These are phyloP conservation scores for Ommatoiulus sabulosus DNA, from an alignment of 2,888 invertebrate species.

Conservation along the genomic window DNA sequence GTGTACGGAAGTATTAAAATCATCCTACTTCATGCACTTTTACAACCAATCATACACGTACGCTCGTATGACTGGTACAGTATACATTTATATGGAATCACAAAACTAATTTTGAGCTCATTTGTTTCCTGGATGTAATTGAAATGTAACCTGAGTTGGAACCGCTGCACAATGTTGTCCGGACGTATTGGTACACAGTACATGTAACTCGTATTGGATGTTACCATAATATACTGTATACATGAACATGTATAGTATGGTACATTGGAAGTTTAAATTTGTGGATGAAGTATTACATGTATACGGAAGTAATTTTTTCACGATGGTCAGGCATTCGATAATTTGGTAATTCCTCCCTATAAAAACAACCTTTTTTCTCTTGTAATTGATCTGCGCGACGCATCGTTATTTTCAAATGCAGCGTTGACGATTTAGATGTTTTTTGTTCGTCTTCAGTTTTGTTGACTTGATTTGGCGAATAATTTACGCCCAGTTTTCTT, in stretches of 20 bases:
- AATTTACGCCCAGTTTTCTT: constrained; percentile 8
- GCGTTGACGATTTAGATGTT: neutral
- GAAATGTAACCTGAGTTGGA: no score
- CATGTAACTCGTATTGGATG: neutral
- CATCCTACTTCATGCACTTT: no score
- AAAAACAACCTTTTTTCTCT: neutral
- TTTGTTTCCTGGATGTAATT: no score
- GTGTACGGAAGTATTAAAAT: no score
- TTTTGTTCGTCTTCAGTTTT: constrained; percentile 28
- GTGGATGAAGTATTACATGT: neutral
- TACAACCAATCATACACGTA: no score
- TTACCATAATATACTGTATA: no score
- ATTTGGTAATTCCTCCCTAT: neutral
- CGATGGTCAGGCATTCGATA: neutral
- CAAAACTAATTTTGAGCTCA: no score
- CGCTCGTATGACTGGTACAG: no score
- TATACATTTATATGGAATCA: no score
- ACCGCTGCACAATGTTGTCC: no score
- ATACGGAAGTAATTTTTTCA: neutral
- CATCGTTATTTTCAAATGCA: neutral
- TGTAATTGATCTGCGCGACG: neutral
- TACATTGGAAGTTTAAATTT: neutral
- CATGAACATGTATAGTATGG: no score
- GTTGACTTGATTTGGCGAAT: constrained; percentile 36
- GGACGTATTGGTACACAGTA: neutral